Evolutionary conservation across 2,113 vertebrate species (phyloP).

Genomic region (Ictidomys tridecemlineatus): DNA sequence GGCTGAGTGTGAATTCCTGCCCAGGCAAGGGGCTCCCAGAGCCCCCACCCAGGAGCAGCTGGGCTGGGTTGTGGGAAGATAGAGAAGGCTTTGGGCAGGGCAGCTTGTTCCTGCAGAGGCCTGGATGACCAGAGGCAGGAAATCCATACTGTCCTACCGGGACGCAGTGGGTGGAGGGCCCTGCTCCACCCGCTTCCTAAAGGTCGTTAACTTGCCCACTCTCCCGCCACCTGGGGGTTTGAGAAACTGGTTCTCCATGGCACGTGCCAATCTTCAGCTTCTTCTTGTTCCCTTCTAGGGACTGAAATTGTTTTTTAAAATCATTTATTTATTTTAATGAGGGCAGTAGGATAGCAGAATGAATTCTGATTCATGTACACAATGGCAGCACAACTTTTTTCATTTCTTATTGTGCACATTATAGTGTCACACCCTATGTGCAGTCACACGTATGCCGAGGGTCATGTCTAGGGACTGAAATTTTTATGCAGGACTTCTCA

Average conservation of each 20-base stretch:
- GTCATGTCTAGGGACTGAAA: neutral
- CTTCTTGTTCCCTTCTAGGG: neutral
- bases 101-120: neutral
- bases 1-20: neutral
- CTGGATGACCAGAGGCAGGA: neutral
- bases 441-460: too few relatives aligned
- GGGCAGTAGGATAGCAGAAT: too few relatives aligned
- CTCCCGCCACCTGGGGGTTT: neutral
- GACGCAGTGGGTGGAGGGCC: accelerated
- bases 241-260: neutral
- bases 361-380: too few relatives aligned
- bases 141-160: accelerated
- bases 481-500: neutral
- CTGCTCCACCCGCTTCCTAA: accelerated
- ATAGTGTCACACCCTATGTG: too few relatives aligned
- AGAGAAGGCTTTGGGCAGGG: neutral
- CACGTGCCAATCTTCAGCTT: neutral
- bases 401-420: too few relatives aligned
- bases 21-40: neutral
- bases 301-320: neutral
- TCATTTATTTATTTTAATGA: too few relatives aligned
- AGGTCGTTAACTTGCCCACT: neutral
- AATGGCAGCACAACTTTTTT: too few relatives aligned
- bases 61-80: neutral
- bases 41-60: neutral